Conservation (phyloP, 2,113 vertebrate genomes). For the Rhea pennata region DNA sequence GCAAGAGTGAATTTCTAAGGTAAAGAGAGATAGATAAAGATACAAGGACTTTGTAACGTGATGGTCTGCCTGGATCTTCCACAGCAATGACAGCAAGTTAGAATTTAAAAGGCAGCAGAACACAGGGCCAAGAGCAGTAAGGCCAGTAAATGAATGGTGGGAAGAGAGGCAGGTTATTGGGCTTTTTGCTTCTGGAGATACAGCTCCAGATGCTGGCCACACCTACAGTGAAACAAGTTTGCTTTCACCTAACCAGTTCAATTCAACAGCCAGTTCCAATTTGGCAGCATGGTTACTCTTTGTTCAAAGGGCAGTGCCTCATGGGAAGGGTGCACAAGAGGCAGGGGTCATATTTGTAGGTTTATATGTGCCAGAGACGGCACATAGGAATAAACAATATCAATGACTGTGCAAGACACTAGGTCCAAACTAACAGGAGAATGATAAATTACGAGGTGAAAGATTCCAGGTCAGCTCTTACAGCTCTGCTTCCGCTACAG, state of each 20-base stretch:
- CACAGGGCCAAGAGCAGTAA: not conserved
- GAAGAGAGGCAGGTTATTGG: not conserved
- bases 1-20: not conserved
- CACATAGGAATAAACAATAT: not conserved
- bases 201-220: not conserved
- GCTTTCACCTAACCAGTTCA: not conserved
- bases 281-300: not conserved
- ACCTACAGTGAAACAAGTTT: not conserved
- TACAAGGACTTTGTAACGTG: not conserved
- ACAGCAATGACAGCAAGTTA: not conserved
- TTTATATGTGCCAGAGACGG: accelerated
- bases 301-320: not conserved
- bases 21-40: not conserved
- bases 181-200: not conserved
- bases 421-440: not conserved
- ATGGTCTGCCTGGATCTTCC: not conserved
- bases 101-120: not conserved
- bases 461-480: not conserved
- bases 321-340: not conserved
- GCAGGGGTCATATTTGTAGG: not conserved
- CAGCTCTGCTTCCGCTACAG: not conserved
- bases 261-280: not conserved
- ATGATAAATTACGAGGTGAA: not conserved
- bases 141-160: not conserved
- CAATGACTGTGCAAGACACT: not conserved